A percentile compares a stretch with the other conserved stretches of the same genome.
phyloP scores from a whole-genome alignment of 1,140 invertebrate genomes.

The Papilio dardanus region DNA sequence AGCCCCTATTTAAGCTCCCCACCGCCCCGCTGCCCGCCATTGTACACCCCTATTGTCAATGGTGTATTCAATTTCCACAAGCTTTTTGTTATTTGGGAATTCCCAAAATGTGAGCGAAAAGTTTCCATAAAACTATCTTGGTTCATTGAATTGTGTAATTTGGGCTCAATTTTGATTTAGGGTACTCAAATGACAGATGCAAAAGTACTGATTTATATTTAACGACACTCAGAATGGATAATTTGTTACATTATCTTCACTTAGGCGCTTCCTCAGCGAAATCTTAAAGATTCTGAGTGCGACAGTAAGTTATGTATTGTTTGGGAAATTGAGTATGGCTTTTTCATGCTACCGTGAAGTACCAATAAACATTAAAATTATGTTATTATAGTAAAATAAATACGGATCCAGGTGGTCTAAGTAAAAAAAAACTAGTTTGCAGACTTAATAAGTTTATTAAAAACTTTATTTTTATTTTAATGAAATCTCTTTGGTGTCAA shows the following conservation, averaged over 20 bases:
- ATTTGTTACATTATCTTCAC: too few relatives aligned
- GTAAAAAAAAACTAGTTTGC: not conserved
- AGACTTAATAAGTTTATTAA: not conserved
- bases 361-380: too few relatives aligned
- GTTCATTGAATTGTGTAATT: slow-evolving; percentile 12
- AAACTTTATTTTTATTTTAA: not conserved
- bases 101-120: slow-evolving; percentile 4
- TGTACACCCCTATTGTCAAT: not conserved
- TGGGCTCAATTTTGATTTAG: not conserved
- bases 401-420: not conserved
- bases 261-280: too few relatives aligned
- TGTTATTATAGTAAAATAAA: not conserved
- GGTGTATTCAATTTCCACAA: slow-evolving; percentile 9
- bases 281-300: too few relatives aligned
- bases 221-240: too few relatives aligned
- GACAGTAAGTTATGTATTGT: too few relatives aligned
- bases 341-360: too few relatives aligned
- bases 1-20: slow-evolving; percentile 23
- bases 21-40: not conserved
- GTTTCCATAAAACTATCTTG: slow-evolving; percentile 17
- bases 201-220: not conserved
- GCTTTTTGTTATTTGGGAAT: slow-evolving; percentile 10
- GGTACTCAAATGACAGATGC: not conserved
- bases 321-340: too few relatives aligned
- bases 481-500: not conserved